Evolutionary conservation across 2,113 vertebrate genomes (phyloP).

Genomic region (Microcebus jonahi): DNA sequence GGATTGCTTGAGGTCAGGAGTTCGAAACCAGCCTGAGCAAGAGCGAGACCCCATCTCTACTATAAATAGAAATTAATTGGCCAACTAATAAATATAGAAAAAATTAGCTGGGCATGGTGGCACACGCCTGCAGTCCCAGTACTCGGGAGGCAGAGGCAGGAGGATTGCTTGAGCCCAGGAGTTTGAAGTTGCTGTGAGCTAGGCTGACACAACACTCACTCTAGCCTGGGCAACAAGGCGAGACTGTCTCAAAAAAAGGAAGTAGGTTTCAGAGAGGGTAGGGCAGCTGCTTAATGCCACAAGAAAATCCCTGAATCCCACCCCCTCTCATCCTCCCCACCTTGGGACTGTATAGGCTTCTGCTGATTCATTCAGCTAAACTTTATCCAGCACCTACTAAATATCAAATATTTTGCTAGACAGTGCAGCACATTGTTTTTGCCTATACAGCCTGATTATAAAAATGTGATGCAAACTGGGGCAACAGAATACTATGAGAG

Average conservation of each 20-base stretch:
- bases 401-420: neutral
- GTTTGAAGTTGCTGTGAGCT: no score
- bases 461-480: neutral
- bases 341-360: neutral
- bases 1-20: no score
- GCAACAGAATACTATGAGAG: neutral
- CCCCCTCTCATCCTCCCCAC: neutral
- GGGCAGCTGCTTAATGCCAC: conserved; percentile 26
- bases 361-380: neutral
- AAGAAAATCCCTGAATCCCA: neutral
- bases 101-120: no score
- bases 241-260: neutral
- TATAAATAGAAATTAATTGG: no score
- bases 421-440: neutral
- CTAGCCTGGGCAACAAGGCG: no score
- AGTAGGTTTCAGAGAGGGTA: neutral
- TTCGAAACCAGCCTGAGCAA: no score
- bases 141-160: no score
- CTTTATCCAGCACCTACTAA: neutral
- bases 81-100: no score
- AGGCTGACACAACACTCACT: no score
- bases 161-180: no score
- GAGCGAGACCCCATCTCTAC: no score
- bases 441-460: neutral
- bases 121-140: no score